Evolutionary conservation across 2,797 vertebrate genomes (phyloP), one percentile per base, ranked within the genome.

Genomic region (Kryptolebias ocellatus): DNA sequence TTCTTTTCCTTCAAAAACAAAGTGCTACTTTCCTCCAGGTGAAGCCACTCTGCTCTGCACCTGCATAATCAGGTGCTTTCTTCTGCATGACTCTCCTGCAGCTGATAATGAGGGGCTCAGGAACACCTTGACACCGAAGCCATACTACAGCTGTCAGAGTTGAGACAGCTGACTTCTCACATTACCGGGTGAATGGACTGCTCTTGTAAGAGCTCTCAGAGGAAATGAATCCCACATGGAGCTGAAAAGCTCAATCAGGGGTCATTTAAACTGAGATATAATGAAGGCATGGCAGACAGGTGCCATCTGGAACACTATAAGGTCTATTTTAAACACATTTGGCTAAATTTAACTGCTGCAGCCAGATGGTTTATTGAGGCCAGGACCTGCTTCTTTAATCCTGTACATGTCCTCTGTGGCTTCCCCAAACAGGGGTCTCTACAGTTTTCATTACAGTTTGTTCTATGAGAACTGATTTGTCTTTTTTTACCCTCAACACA

Each of bases 41-140:
- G 78, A 70, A 80, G 62, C 50, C 29, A 11, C 49, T 79, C 53
- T 70, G 61, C 79, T 68, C 73, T 70, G 50, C 60, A 31, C 60
- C 67, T 87, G 67, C 86, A 81, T 72, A 74, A 83, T 69, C 84
- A 57, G 45, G 54, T 65, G 16, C 10, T 57, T 62, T 77, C 15
- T 29, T 57, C 60, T 67, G 59, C 2, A 0, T 46, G 51, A 20
- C 52, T 65, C 56, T 70, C 27, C 27, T 4, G 14, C 69, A 60
- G 62, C 49, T 62, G 2, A 78, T 66, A 67, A 79, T 20, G 45
- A 72, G 60, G 37, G 49, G 60, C 69, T 76, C 65, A 59, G 55
- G 52, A 55, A 74, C 37, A 60, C 57, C 46, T 66, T 18, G 53
- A 65, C 60, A 62, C 16, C 0, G 59, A 66, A 7, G 58, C 10